These are phyloP conservation scores for Megalops cyprinoides DNA, from an alignment of 2,797 vertebrate genomes.

Conservation along the genomic window DNA sequence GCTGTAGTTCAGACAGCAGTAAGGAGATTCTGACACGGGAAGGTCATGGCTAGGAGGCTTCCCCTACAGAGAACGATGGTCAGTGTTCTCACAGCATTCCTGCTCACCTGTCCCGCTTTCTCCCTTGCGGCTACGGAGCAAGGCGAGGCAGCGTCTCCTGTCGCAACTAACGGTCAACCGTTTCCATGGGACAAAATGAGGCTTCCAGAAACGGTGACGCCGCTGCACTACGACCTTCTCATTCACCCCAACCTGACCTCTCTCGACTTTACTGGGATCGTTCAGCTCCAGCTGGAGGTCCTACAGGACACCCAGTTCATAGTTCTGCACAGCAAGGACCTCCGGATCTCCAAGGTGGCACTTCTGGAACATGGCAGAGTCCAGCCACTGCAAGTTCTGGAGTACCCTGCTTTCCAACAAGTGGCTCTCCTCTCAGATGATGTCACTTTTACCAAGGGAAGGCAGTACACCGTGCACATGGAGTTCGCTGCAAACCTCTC, in stretches of 20 bases:
- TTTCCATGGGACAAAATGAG: conserved; percentile 86
- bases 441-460: conserved; percentile 65
- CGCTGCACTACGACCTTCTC: conserved; percentile 81
- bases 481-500: conserved; percentile 82
- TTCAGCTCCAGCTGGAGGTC: conserved; percentile 74
- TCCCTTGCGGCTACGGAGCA: not conserved
- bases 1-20: not conserved
- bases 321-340: conserved; percentile 79
- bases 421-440: conserved; percentile 73
- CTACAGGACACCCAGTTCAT: conserved; percentile 68
- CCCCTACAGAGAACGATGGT: not conserved
- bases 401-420: conserved; percentile 77
- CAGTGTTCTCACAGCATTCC: not conserved
- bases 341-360: conserved; percentile 68
- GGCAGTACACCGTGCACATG: conserved; percentile 73
- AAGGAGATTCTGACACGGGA: not conserved
- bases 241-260: conserved; percentile 88
- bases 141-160: conserved; percentile 41
- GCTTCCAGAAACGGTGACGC: conserved; percentile 75
- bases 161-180: conserved; percentile 59
- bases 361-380: conserved; percentile 55
- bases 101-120: not conserved
- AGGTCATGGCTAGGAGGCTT: not conserved
- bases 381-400: conserved; percentile 66
- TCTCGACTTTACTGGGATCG: conserved; percentile 74